Base-by-base conservation (phyloP, 1,140 invertebrate species). In the Gryllus bimaculatus region DNA sequence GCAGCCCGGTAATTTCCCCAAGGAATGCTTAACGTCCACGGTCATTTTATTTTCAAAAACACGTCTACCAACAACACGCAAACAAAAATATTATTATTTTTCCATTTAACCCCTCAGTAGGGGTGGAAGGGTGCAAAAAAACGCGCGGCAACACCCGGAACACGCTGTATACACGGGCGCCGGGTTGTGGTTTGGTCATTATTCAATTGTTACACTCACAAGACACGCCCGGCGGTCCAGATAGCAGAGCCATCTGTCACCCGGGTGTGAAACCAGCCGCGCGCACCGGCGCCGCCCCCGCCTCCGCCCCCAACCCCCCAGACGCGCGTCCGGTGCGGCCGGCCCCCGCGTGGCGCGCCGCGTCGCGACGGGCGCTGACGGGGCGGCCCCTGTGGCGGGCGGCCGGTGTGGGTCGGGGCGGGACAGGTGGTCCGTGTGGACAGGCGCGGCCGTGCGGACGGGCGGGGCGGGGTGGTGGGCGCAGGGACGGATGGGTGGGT, bases 191-290 rank as follows among this genome's bases (percentile, higher is more conserved):
- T 66, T 66, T 66, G 54, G 54, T 66, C 54, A 66, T 66, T 66
- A 66, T 66, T 66, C 54, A 66, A 66, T 66, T 66, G 54, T 66
- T 66, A 66, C 54, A 66, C 54, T 66, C 54, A 18, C 54, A 66
- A 66, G 54, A 66, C 54, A 66, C 54, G 54, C 54, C 54, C 54
- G 54, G 54, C 18, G 54, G 54, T 66, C 54, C 54, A 66, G 54
- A 66, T 66, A 66, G 54, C 54, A 66, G 54, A 66, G 54, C 54
- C 54, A 66, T 66, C 54, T 66, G 54, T 66, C 54, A 66, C 54
- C 18, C 54, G 54, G 54, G 54, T 66, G 54, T 66, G 54, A 66
- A 66, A 66, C 54, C 54, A 66, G 54, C 54, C 54, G 54, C 18
- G 54, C 54, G 54, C 10, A 66, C 54, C 54, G 54, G 54, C 10